phyloP scores from a whole-genome alignment of 2,113 vertebrate genomes.

The Callospermophilus lateralis region DNA sequence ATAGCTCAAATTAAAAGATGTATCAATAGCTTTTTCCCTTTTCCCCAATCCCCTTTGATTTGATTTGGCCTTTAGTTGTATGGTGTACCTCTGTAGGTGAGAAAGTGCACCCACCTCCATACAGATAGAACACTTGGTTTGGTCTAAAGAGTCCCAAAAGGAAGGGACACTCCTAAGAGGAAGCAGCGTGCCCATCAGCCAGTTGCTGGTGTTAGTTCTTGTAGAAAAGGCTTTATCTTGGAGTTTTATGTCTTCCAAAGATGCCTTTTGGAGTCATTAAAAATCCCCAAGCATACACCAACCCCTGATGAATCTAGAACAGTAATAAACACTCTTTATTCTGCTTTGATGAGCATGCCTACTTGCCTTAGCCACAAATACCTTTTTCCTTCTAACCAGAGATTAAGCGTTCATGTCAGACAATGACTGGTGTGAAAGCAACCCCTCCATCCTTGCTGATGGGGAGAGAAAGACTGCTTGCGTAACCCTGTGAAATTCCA shows the following conservation, averaged over 20 bases:
- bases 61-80: background rate
- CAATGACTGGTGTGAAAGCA: background rate
- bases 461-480: background rate
- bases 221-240: background rate
- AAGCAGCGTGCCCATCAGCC: background rate
- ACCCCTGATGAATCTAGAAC: background rate
- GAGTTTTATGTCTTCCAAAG: background rate
- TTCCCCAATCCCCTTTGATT: background rate
- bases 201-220: background rate
- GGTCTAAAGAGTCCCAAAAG: constrained; percentile 27
- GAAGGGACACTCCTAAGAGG: background rate
- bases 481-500: background rate
- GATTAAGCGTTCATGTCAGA: background rate
- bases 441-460: background rate
- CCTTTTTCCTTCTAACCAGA: constrained; percentile 42
- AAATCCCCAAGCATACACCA: constrained; percentile 16
- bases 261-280: constrained; percentile 42
- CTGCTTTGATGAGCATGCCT: constrained; percentile 15
- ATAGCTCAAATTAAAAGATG: constrained; percentile 55
- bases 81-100: too few species aligned
- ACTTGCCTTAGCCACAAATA: background rate
- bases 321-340: constrained; percentile 20
- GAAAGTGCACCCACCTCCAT: too few species aligned
- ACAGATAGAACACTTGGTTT: background rate
- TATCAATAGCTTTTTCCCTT: constrained; percentile 67